Percentiles rank a stretch among this genome's conserved stretches.
Evolutionary conservation across 2,113 vertebrate species (phyloP).

Genomic region (Cygnus atratus): DNA sequence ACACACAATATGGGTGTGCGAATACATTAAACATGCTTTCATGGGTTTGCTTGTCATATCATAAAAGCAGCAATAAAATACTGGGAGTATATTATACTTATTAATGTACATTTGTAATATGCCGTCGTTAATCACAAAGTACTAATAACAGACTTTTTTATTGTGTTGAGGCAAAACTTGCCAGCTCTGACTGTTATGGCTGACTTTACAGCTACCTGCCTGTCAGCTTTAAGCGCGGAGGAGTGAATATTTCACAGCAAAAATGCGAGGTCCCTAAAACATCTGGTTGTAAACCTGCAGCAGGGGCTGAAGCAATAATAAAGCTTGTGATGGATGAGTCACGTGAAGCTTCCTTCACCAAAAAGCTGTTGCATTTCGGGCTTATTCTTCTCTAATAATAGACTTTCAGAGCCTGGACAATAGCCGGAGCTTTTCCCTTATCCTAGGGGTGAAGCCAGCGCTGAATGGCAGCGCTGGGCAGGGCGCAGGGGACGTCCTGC

Average conservation of each 20-base stretch:
- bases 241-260: constrained; percentile 71
- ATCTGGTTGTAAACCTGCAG: constrained; percentile 72
- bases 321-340: constrained; percentile 60
- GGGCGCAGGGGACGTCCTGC: neutral
- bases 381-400: constrained; percentile 16
- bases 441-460: neutral
- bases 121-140: constrained; percentile 74
- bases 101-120: constrained; percentile 64
- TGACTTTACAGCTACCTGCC: constrained; percentile 75
- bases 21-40: constrained; percentile 55
- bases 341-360: constrained; percentile 47
- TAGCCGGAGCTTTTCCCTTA: neutral
- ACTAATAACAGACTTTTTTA: constrained; percentile 72
- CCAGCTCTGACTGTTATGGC: constrained; percentile 70
- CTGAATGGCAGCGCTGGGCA: neutral
- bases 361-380: constrained; percentile 30
- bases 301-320: constrained; percentile 55
- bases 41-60: constrained; percentile 46
- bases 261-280: constrained; percentile 68
- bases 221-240: constrained; percentile 70
- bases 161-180: constrained; percentile 70
- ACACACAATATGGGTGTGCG: neutral
- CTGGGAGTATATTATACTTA: constrained; percentile 70
- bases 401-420: constrained; percentile 40
- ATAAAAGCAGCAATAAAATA: constrained; percentile 54